These are phyloP conservation scores for Thalassoma bifasciatum DNA, from an alignment of 2,113 vertebrate species.

Conservation along the genomic window DNA sequence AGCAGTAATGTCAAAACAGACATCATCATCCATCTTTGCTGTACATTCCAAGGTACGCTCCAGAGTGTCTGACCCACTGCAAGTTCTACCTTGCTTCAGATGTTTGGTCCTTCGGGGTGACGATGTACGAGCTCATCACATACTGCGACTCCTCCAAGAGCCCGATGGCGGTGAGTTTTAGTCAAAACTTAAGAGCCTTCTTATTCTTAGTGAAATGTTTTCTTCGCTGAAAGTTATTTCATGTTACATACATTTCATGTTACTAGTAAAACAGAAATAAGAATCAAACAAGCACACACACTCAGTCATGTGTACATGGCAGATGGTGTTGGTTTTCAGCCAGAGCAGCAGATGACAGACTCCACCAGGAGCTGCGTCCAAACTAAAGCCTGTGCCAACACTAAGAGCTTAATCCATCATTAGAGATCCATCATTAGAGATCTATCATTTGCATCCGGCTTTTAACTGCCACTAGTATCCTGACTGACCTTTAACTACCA, in stretches of 20 bases:
- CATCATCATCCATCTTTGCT: background rate
- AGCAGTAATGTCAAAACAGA: no score
- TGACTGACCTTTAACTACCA: background rate
- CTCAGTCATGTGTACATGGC: constrained; percentile 40
- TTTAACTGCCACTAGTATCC: constrained; percentile 13
- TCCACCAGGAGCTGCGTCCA: constrained; percentile 38
- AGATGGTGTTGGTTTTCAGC: constrained; percentile 68
- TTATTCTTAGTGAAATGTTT: background rate
- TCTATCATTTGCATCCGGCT: constrained; percentile 12
- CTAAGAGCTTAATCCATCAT: constrained; percentile 10
- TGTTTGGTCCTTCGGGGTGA: constrained; percentile 97
- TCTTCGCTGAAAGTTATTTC: background rate
- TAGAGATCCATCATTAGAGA: constrained; percentile 6
- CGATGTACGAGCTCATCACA: constrained; percentile 94
- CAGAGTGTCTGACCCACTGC: constrained; percentile 92
- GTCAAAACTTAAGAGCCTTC: background rate
- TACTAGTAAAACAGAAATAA: background rate
- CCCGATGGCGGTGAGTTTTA: constrained; percentile 84
- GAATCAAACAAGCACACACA: constrained; percentile 7
- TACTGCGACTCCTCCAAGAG: constrained; percentile 90
- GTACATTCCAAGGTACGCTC: constrained; percentile 89
- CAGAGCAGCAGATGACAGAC: constrained; percentile 61
- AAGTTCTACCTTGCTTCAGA: constrained; percentile 97
- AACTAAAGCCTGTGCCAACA: constrained; percentile 16
- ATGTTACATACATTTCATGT: background rate